Evolutionary conservation across 64 coral and sea anemone genomes (phyloP).

Genomic region (Cladopsammia gracilis): DNA sequence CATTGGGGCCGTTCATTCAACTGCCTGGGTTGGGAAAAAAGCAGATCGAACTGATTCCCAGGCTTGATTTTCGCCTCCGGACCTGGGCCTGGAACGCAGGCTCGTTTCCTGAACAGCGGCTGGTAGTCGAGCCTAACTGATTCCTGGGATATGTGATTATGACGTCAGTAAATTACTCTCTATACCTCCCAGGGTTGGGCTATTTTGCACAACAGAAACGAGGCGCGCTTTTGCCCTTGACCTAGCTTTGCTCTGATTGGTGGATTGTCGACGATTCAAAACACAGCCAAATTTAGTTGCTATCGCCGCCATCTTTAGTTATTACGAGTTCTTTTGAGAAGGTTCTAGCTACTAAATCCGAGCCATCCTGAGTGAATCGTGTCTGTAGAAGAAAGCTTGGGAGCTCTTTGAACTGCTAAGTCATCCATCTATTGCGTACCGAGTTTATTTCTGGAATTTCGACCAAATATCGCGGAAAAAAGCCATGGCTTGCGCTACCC

Average conservation of each 20-base stretch:
- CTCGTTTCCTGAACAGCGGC: too few species aligned
- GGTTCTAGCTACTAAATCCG: not conserved
- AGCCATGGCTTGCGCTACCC: constrained; percentile 96
- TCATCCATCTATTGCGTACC: not conserved
- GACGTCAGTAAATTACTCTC: not conserved
- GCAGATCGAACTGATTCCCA: too few species aligned
- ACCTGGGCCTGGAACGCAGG: too few species aligned
- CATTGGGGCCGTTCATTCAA: too few species aligned
- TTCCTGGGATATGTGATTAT: not conserved
- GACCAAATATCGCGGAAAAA: not conserved
- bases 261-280: constrained; percentile 33
- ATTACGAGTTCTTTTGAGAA: not conserved
- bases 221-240: not conserved
- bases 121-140: not conserved
- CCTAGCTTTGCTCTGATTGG: constrained; percentile 25
- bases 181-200: not conserved
- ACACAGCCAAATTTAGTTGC: constrained; percentile 35
- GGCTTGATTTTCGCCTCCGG: too few species aligned
- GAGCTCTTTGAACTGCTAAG: not conserved
- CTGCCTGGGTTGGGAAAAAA: too few species aligned
- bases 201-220: constrained; percentile 7
- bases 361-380: constrained; percentile 26
- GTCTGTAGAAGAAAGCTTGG: not conserved
- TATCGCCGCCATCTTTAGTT: constrained; percentile 22
- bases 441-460: constrained; percentile 7